These are phyloP conservation scores for Amphilophus citrinellus DNA, from an alignment of 2,113 vertebrate genomes.

Conservation along the genomic window DNA sequence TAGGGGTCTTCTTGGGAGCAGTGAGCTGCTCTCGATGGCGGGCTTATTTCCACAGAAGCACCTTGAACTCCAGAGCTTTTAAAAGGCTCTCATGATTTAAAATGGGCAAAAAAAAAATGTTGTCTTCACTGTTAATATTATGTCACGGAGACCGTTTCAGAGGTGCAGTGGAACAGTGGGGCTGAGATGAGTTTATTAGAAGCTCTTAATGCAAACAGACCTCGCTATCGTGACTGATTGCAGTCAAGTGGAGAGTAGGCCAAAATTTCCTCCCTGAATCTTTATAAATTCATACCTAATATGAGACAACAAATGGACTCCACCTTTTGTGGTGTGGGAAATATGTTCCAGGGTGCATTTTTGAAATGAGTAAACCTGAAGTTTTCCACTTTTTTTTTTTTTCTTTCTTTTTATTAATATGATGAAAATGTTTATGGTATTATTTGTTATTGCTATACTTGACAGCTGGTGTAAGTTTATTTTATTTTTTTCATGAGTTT, in stretches of 20 bases:
- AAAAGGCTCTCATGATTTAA: background rate
- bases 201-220: background rate
- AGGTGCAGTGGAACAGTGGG: background rate
- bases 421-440: slow-evolving; percentile 27
- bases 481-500: slow-evolving; percentile 29
- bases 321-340: slow-evolving; percentile 13
- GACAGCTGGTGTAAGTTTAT: slow-evolving; percentile 51
- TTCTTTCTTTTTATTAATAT: slow-evolving; percentile 31
- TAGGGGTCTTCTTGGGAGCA: background rate
- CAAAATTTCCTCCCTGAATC: slow-evolving; percentile 10
- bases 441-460: slow-evolving; percentile 19
- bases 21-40: background rate
- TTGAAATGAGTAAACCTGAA: slow-evolving; percentile 30
- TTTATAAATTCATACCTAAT: background rate
- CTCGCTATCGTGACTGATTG: background rate
- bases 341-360: slow-evolving; percentile 31
- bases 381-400: background rate
- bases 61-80: background rate
- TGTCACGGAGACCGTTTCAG: background rate
- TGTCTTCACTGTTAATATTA: background rate
- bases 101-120: background rate
- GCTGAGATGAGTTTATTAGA: background rate
- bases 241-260: background rate
- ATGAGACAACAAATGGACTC: slow-evolving; percentile 20
- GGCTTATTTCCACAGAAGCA: background rate